phyloP scores from a whole-genome alignment of 2,797 vertebrate species.

The Bovichtus variegatus region DNA sequence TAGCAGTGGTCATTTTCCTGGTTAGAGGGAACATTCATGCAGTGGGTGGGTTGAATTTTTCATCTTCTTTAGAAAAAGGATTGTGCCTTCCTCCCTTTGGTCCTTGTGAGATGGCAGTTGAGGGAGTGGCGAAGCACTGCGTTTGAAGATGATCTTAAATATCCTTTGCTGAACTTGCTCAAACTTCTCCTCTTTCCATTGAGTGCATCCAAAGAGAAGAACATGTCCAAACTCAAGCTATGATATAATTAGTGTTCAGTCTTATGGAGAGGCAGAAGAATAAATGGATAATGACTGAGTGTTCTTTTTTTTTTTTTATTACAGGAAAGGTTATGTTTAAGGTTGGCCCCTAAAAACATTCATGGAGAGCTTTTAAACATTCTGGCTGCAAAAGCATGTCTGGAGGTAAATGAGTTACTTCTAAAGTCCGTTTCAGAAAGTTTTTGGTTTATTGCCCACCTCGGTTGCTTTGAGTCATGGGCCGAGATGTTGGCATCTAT shows the following conservation, averaged over 20 bases:
- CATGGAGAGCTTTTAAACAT: background rate
- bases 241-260: background rate
- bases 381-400: background rate
- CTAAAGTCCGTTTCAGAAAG: background rate
- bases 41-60: constrained; percentile 4
- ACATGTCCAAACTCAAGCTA: background rate
- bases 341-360: background rate
- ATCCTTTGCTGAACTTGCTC: background rate
- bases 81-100: background rate
- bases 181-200: background rate
- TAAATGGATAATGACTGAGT: background rate
- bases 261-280: background rate
- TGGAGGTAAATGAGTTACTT: background rate
- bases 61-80: constrained; percentile 3
- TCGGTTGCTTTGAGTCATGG: background rate
- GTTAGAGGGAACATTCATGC: constrained; percentile 3
- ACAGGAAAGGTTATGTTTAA: background rate
- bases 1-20: background rate
- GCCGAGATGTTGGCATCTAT: background rate
- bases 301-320: background rate
- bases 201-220: background rate
- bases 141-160: background rate
- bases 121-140: background rate
- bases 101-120: background rate
- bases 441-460: background rate